phyloP scores from a whole-genome alignment of 2,797 vertebrate species.

The Sebastolobus altivelis region DNA sequence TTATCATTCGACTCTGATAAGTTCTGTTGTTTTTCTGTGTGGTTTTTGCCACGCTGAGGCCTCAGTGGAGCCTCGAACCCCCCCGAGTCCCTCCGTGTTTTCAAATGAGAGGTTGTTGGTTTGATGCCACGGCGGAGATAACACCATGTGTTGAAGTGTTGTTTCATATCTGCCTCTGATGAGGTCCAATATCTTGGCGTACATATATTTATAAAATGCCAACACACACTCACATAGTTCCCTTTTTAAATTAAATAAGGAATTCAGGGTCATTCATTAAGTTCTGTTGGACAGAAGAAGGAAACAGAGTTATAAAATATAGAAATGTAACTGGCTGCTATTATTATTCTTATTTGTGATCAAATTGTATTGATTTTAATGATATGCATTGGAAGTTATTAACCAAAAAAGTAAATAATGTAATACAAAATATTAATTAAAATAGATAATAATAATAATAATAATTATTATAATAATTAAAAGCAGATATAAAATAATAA shows the following conservation, averaged over 20 bases:
- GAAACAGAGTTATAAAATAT: constrained; percentile 9
- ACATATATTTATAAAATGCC: neutral
- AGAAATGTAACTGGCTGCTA: neutral
- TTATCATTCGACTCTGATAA: constrained; percentile 28
- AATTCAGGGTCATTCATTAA: neutral
- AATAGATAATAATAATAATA: too few species aligned
- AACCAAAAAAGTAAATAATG: too few species aligned
- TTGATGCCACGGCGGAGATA: constrained; percentile 53
- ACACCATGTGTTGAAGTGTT: constrained; percentile 37
- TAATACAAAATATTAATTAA: too few species aligned
- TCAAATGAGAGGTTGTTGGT: constrained; percentile 44
- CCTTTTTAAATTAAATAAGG: neutral
- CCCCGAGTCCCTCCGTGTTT: constrained; percentile 4
- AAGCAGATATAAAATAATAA: too few species aligned
- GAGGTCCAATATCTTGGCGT: constrained; percentile 12
- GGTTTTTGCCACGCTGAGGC: neutral
- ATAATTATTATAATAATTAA: too few species aligned
- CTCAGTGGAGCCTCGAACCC: constrained; percentile 9
- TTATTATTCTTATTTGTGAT: constrained; percentile 19
- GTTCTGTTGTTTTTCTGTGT: constrained; percentile 24
- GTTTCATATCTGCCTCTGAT: constrained; percentile 39
- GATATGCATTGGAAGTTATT: too few species aligned
- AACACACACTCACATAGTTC: neutral
- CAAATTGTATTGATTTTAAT: too few species aligned
- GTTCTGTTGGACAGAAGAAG: constrained; percentile 11